Evolutionary conservation across 1,140 invertebrate genomes (phyloP).

Genomic region (Camponotus vicinus): DNA sequence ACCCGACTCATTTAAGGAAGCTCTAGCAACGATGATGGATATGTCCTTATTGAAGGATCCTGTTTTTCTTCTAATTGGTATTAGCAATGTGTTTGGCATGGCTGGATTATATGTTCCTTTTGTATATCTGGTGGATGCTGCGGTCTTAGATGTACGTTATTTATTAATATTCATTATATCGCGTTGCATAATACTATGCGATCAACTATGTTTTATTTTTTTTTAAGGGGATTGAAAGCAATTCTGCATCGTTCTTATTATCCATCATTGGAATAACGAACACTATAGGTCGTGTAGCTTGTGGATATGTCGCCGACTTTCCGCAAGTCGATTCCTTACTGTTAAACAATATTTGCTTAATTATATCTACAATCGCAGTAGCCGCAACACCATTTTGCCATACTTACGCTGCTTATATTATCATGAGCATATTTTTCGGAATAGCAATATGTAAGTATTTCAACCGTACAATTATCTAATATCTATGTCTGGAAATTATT

Average conservation of each 20-base stretch:
- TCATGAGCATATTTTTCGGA: constrained; percentile 97
- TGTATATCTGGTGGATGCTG: constrained; percentile 96
- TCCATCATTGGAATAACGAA: constrained; percentile 99
- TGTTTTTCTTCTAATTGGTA: constrained; percentile 96
- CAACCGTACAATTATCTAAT: neutral
- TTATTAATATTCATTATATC: neutral
- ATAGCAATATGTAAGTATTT: constrained; percentile 96
- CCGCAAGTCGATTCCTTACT: constrained; percentile 95
- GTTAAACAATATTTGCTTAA: constrained; percentile 97
- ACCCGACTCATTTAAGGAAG: constrained; percentile 93
- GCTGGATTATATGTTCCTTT: constrained; percentile 98
- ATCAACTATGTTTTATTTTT: constrained; percentile 16
- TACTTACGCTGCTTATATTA: constrained; percentile 92
- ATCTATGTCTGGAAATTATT: neutral
- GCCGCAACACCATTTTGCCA: constrained; percentile 94
- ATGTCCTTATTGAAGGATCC: constrained; percentile 95
- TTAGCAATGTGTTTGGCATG: constrained; percentile 98
- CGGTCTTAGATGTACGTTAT: constrained; percentile 89
- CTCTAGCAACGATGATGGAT: constrained; percentile 97
- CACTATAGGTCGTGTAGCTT: constrained; percentile 94
- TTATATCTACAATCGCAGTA: constrained; percentile 95
- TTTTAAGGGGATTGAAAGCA: constrained; percentile 91
- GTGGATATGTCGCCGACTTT: constrained; percentile 95
- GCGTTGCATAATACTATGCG: neutral
- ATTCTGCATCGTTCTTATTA: constrained; percentile 94